Base-by-base conservation (phyloP, 2,888 invertebrate genomes). In the Onchidella celtica region DNA sequence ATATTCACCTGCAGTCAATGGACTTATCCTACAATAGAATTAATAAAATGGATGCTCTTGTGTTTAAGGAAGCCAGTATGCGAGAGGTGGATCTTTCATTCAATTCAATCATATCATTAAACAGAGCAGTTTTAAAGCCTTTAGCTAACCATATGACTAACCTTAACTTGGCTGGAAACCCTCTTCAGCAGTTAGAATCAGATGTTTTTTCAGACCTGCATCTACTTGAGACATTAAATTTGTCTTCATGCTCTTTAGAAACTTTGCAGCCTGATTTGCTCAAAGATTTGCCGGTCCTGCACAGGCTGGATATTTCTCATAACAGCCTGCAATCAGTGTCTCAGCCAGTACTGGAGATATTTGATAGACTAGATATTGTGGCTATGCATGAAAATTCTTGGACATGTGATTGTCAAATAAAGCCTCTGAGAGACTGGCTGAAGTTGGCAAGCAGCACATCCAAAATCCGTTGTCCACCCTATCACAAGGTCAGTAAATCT, bases 391-490 rank as follows among this genome's bases (percentile, higher is more conserved):
- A 84, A 47, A 91, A 91, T 75, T 75, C 82, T 2, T 91, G 90
- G 91, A 76, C 87, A 36, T 91, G 91, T 84, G 88, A 90, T 82
- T 91, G 91, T 65, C 63, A 84, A 3, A 90, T 91, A 11, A 74
- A 82, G 57, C 85, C 88, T 24, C 84, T 91, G n/a, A 83, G 86
- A 17, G 83, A 85, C 27, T 90, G 90, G 90, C 78, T 91, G 4
- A 79, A 85, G 57, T 40, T 61, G 36, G 14, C 70, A 2, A 36
- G 38, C 63, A 70, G 63, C 38, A 40, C 32, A 4, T n/a, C 24
- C n/a, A 85, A 83, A 24, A 61, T 87, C 14, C 76, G 79, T 9
- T 89, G 89, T 63, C 73, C 75, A 2, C 65, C 55, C 2, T 69
- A 63, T 32, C 66, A 66, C 14, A 68, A 79, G 9, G 74, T 68